Evolutionary conservation across 2,888 invertebrate species (phyloP), one percentile per base, ranked within the genome.

Genomic region (Arrhopalites spinosus): DNA sequence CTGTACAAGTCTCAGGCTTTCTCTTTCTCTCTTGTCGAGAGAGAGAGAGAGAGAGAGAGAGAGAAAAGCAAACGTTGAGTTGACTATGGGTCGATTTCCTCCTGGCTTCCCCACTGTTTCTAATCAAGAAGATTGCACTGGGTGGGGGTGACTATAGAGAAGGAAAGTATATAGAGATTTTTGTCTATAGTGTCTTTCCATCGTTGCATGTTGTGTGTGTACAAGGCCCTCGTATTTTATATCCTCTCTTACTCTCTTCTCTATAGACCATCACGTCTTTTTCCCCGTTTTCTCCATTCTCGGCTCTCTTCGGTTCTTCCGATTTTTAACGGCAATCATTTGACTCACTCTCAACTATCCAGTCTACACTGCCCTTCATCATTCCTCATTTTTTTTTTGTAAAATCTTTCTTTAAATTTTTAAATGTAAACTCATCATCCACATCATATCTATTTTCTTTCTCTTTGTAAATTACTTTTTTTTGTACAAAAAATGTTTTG

Each of bases 61-160:
- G 30, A 29, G 53, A 27, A 50, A 30, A 30, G 13, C 7, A 29
- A 63, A 63, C 30, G 29, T 30, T 17, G 17, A 63, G 25, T 53
- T 43, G 72, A 73, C 66, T 72, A 74, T 69, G 78, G 77, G 75
- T 77, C 77, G 78, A 77, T 77, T 77, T 75, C 73, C 63, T 63
- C 29, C 47, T 56, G 77, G 78, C 78, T 79, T 81, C 81, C 82
- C 82, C 76, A 77, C 80, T 80, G 79, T 80, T 82, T 81, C 80
- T 82, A 82, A 82, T 82, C 82, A 81, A 80, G 78, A 69, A 81
- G 81, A 82, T 81, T 80, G 81, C 79, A 80, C 69, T 69, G 69
- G 69, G 69, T 69, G 69, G 69, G 69, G 69, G 69, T 69, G 69
- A 69, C 20, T 20, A 1, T 25, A 11, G 25, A 15, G 47, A 68